Evolutionary conservation across 2,888 invertebrate species (phyloP).

Genomic region (Thereva unica): DNA sequence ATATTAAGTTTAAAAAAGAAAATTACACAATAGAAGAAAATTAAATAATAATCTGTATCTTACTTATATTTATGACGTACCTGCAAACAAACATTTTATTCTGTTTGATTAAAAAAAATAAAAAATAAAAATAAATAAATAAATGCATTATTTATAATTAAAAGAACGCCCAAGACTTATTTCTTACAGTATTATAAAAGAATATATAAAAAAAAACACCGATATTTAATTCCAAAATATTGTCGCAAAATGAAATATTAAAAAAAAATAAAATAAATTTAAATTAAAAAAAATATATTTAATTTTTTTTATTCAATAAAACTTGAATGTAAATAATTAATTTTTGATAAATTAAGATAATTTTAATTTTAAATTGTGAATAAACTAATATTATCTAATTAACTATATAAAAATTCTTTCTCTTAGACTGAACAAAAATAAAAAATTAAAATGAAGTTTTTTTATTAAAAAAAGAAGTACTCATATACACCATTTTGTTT

Average conservation of each 20-base stretch:
- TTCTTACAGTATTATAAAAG: conserved; percentile 30
- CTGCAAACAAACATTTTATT: background rate
- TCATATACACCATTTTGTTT: conserved; percentile 22
- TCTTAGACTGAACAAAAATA: conserved; percentile 18
- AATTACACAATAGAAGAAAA: too few relatives aligned
- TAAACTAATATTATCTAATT: background rate
- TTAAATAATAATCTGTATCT: too few relatives aligned
- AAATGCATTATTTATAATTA: conserved; percentile 17
- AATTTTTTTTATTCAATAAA: conserved; percentile 4
- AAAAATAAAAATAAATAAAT: conserved; percentile 14
- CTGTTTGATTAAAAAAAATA: conserved; percentile 15
- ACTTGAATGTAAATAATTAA: conserved; percentile 24
- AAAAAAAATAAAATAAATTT: background rate
- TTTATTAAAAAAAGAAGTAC: conserved; percentile 30
- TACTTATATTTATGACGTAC: too few relatives aligned
- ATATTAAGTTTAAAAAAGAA: too few relatives aligned
- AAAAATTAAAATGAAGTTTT: background rate
- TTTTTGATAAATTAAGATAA: background rate
- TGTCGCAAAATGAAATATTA: conserved; percentile 25
- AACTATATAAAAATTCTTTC: background rate
- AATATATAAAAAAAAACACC: conserved; percentile 5
- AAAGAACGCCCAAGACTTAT: conserved; percentile 8
- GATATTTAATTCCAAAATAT: conserved; percentile 14
- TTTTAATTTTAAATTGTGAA: conserved; percentile 18
- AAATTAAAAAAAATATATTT: too few relatives aligned